Evolutionary conservation across 2,113 vertebrate genomes (phyloP).

Genomic region (Pyrgilauda ruficollis): DNA sequence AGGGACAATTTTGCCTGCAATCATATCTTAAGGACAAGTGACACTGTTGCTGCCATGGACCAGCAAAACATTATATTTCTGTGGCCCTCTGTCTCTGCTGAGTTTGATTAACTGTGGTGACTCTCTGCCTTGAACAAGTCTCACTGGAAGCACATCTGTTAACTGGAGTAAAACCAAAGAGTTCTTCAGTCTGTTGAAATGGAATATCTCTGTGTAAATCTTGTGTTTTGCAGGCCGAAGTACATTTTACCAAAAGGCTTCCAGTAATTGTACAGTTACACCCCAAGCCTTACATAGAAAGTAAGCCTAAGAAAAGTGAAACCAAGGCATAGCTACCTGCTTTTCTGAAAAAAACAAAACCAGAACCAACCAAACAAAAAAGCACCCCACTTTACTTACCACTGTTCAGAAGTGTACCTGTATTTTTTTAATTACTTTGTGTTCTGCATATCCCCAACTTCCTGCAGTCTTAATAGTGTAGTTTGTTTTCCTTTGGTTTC

Average conservation of each 20-base stretch:
- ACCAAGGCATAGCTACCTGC: neutral
- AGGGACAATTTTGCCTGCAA: neutral
- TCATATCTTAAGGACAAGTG: neutral
- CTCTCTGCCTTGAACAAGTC: neutral
- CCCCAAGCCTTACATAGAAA: neutral
- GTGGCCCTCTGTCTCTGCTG: neutral
- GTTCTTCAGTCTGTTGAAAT: neutral
- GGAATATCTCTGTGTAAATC: accelerated
- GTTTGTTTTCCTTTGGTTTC: constrained; percentile 1
- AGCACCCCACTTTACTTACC: neutral
- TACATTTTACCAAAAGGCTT: neutral
- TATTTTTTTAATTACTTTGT: neutral
- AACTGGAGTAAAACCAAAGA: neutral
- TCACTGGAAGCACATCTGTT: neutral
- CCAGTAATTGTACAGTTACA: neutral
- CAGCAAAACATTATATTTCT: neutral
- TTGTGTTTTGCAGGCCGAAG: neutral
- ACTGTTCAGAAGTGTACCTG: neutral
- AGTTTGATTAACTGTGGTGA: neutral
- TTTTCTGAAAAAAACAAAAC: neutral
- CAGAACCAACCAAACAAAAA: neutral
- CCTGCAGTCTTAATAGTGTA: neutral
- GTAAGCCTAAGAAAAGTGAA: neutral
- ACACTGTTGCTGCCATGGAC: neutral
- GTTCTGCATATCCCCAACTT: neutral